phyloP scores from a whole-genome alignment of 2,888 invertebrate species.

The Nephrotoma flavescens region DNA sequence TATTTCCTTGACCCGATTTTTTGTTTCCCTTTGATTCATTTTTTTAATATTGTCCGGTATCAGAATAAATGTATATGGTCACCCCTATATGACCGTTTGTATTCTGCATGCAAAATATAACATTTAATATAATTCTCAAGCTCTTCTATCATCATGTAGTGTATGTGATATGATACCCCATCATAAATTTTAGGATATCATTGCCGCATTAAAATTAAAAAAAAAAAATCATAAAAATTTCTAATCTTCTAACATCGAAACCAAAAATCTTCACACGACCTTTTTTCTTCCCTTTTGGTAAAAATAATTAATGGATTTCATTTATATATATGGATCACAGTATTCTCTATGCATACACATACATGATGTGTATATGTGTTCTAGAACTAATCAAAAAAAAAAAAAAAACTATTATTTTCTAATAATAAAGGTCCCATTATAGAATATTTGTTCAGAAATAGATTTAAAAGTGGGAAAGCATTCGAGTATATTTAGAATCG shows the following conservation, averaged over 20 bases:
- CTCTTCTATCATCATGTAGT: background rate
- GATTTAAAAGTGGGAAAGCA: background rate
- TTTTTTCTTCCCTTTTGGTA: background rate
- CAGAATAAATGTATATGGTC: background rate
- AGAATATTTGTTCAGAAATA: background rate
- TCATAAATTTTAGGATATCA: background rate
- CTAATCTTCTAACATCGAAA: background rate
- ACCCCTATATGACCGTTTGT: background rate
- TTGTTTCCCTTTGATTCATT: background rate
- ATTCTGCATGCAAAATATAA: background rate
- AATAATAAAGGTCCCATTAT: background rate
- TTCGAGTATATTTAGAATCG: background rate
- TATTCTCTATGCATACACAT: background rate
- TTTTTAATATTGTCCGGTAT: background rate
- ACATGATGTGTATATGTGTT: background rate
- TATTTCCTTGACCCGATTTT: background rate
- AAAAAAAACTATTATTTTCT: background rate
- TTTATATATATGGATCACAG: background rate
- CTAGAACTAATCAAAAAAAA: background rate
- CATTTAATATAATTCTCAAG: background rate
- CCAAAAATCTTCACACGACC: conserved; percentile 2
- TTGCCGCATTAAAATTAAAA: background rate
- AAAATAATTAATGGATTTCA: background rate
- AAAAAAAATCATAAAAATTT: background rate
- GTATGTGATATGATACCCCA: background rate